These are phyloP conservation scores for Acleris emargana DNA, from an alignment of 2,888 invertebrate species.

Conservation along the genomic window DNA sequence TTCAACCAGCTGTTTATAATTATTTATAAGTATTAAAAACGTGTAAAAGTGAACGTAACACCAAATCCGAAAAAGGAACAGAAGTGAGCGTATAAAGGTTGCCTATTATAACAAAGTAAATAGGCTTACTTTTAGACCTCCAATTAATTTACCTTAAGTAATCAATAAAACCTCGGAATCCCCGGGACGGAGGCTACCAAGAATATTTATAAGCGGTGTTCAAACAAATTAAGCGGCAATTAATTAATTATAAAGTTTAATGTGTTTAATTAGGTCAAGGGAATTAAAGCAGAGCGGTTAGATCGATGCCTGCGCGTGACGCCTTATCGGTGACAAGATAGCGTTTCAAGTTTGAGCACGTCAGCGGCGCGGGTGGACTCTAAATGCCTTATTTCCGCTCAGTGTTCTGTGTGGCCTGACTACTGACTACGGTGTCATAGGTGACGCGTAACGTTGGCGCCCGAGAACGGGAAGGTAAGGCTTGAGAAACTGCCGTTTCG, in stretches of 20 bases:
- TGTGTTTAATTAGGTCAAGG: conserved; percentile 31
- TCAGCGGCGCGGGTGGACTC: conserved; percentile 22
- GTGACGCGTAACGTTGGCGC: conserved; percentile 16
- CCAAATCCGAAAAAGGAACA: too few relatives aligned
- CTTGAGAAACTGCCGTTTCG: too few relatives aligned
- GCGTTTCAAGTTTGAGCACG: conserved; percentile 34
- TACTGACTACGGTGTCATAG: conserved; percentile 18
- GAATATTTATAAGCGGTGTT: conserved; percentile 16
- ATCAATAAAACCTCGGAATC: conserved; percentile 26
- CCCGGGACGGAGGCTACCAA: conserved; percentile 9
- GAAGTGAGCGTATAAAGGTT: too few relatives aligned
- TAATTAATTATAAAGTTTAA: conserved; percentile 18
- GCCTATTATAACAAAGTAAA: neutral
- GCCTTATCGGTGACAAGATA: conserved; percentile 30
- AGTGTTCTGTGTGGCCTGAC: conserved; percentile 22
- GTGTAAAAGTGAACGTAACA: too few relatives aligned
- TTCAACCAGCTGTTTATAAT: too few relatives aligned
- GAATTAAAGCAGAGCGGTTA: conserved; percentile 19
- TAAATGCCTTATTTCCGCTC: conserved; percentile 34
- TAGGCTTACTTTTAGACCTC: conserved; percentile 11
- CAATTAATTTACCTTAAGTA: conserved; percentile 19
- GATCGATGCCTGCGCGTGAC: conserved; percentile 13
- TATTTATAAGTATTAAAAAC: too few relatives aligned
- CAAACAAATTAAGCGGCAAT: conserved; percentile 24
- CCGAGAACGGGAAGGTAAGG: neutral